Percentiles rank a stretch among this genome's conserved stretches.
Evolutionary conservation across 2,888 invertebrate species (phyloP).

Genomic region (Cactoblastis cactorum): DNA sequence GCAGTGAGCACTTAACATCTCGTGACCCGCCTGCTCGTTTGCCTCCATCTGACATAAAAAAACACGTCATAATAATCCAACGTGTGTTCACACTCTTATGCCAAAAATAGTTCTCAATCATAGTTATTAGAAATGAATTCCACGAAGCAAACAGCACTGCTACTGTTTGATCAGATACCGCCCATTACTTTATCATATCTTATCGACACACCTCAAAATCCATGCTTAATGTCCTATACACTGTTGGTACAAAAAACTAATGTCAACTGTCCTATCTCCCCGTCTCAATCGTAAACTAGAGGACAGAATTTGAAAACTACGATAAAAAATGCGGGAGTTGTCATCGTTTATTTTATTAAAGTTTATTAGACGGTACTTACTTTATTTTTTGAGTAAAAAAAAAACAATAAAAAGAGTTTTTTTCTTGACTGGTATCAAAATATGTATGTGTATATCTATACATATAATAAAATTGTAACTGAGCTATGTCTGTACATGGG

Average conservation of each 20-base stretch:
- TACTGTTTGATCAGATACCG: conserved; percentile 61
- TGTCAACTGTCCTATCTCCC: conserved; percentile 45
- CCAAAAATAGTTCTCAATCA: conserved; percentile 40
- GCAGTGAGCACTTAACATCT: no score
- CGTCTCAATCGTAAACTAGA: conserved; percentile 51
- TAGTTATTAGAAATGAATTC: conserved; percentile 62
- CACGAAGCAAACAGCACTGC: conserved; percentile 57
- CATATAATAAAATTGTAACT: no score
- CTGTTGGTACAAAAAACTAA: conserved; percentile 60
- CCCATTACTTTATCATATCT: conserved; percentile 71
- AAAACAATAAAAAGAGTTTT: conserved; percentile 4
- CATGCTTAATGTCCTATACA: conserved; percentile 60
- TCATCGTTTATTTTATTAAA: conserved; percentile 23
- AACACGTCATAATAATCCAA: not conserved
- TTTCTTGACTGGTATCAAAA: no score
- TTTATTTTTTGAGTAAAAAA: conserved; percentile 13
- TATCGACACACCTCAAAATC: conserved; percentile 59
- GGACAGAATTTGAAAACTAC: conserved; percentile 57
- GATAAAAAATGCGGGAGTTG: conserved; percentile 45
- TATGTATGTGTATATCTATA: not conserved
- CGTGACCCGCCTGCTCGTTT: no score
- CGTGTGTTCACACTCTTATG: conserved; percentile 1
- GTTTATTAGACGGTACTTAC: conserved; percentile 14
- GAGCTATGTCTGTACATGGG: no score
- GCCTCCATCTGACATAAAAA: no score